Evolutionary conservation across 1,140 invertebrate genomes (phyloP).

Genomic region (Caenorhabditis latens): DNA sequence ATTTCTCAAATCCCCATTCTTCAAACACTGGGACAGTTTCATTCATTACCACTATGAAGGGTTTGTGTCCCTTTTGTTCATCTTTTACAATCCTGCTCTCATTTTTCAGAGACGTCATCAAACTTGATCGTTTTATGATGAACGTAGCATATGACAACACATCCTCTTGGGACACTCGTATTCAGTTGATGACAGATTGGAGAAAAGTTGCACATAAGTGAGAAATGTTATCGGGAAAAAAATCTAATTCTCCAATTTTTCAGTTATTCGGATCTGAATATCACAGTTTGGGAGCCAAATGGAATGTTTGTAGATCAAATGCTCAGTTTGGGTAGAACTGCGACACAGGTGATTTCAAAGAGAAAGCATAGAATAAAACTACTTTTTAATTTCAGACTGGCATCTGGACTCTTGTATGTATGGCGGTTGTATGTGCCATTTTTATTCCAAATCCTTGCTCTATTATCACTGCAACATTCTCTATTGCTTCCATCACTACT

Average conservation of each 20-base stretch:
- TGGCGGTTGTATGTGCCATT: slow-evolving; percentile 78
- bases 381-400: slow-evolving; percentile 76
- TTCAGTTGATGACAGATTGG: slow-evolving; percentile 75
- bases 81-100: not conserved
- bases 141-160: slow-evolving; percentile 73
- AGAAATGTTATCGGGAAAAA: not conserved
- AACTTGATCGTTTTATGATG: slow-evolving; percentile 70
- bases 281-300: slow-evolving; percentile 75
- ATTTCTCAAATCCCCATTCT: slow-evolving; percentile 58
- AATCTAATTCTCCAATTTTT: not conserved
- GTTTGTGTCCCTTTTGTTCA: not conserved
- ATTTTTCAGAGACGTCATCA: slow-evolving; percentile 53
- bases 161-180: slow-evolving; percentile 72
- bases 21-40: slow-evolving; percentile 57
- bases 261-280: slow-evolving; percentile 72
- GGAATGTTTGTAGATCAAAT: slow-evolving; percentile 77
- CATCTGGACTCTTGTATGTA: slow-evolving; percentile 78
- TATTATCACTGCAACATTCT: slow-evolving; percentile 77
- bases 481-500: slow-evolving; percentile 78
- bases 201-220: slow-evolving; percentile 68
- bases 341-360: slow-evolving; percentile 66
- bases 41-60: slow-evolving; percentile 54
- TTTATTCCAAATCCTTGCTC: slow-evolving; percentile 79
- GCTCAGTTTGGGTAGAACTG: slow-evolving; percentile 71
- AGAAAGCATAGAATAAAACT: slow-evolving; percentile 62